Conservation (phyloP, 2,888 invertebrate genomes). For the Phaedon cochleariae region DNA sequence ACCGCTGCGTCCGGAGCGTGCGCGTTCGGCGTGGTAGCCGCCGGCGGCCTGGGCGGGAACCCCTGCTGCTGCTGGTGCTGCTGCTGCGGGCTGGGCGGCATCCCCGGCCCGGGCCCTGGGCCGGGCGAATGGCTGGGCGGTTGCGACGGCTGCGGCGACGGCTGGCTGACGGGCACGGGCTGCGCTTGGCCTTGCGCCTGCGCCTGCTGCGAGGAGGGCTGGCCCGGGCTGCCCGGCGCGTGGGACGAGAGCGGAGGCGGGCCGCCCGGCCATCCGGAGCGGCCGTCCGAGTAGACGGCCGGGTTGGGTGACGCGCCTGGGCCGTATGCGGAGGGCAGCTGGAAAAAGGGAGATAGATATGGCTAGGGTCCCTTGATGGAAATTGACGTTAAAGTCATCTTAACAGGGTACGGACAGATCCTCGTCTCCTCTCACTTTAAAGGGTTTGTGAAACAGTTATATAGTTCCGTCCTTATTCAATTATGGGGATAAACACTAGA, state of each 20-base stretch:
- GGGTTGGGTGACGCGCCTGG: conserved; percentile 57
- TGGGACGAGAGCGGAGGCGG: conserved; percentile 57
- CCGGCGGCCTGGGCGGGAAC: conserved; percentile 75
- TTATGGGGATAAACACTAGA: too few species aligned
- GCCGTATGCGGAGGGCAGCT: conserved; percentile 59
- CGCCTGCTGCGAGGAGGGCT: too few species aligned
- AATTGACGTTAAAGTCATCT: too few species aligned
- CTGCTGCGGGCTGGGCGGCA: conserved; percentile 68
- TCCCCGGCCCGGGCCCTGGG: conserved; percentile 61
- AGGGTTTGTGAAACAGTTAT: too few species aligned
- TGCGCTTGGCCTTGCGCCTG: conserved; percentile 41
- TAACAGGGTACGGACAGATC: too few species aligned
- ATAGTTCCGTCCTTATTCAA: too few species aligned
- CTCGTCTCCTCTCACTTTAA: too few species aligned
- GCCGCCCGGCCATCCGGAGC: conserved; percentile 58
- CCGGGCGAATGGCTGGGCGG: conserved; percentile 63
- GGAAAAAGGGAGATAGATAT: conserved; percentile 38
- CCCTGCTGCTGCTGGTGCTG: too few species aligned
- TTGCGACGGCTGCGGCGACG: conserved; percentile 60
- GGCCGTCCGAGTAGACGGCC: conserved; percentile 53
- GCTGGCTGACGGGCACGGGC: conserved; percentile 58
- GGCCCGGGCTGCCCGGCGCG: conserved; percentile 48
- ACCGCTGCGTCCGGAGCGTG: conserved; percentile 80
- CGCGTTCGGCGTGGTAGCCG: conserved; percentile 80
- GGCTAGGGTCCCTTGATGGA: too few species aligned